Percentiles rank a stretch among this genome's conserved stretches.
Conservation (phyloP, 2,888 invertebrate species). For the Polia nebulosa region DNA sequence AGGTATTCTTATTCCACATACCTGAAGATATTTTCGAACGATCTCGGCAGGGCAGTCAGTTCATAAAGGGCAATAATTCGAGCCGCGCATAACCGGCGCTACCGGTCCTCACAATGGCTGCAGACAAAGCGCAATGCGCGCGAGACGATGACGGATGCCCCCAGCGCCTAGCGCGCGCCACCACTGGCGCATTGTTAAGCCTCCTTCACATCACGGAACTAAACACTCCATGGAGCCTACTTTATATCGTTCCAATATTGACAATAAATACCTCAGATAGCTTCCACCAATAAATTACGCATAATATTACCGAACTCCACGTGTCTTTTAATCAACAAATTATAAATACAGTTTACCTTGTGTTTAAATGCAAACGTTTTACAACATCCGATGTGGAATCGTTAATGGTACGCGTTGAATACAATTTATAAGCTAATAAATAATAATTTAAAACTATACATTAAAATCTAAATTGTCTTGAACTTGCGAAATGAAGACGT, state of each 20-base stretch:
- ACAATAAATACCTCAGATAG: constrained; percentile 20
- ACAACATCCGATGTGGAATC: constrained; percentile 24
- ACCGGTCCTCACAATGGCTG: constrained; percentile 81
- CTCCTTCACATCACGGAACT: constrained; percentile 60
- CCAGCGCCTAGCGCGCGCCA: constrained; percentile 60
- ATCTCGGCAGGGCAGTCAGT: constrained; percentile 62
- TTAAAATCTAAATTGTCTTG: constrained; percentile 40
- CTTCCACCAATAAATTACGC: constrained; percentile 15
- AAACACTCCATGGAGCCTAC: constrained; percentile 22
- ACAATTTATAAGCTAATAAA: constrained; percentile 23
- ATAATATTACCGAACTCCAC: constrained; percentile 19
- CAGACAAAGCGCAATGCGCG: constrained; percentile 76
- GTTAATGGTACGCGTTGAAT: constrained; percentile 7
- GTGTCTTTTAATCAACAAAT: constrained; percentile 33
- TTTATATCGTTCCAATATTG: constrained; percentile 33
- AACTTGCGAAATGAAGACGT: constrained; percentile 36
- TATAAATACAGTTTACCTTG: constrained; percentile 28
- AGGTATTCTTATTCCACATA: constrained; percentile 39
- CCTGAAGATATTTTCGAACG: constrained; percentile 60
- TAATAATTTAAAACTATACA: constrained; percentile 17
- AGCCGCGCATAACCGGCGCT: constrained; percentile 82
- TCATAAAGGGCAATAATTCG: constrained; percentile 82
- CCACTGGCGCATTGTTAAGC: constrained; percentile 63
- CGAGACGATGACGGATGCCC: constrained; percentile 82
- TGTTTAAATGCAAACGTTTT: constrained; percentile 45